A percentile compares a stretch with the other conserved stretches of the same genome.
Evolutionary conservation across 2,888 invertebrate species (phyloP).

Genomic region (Agapetus fuscipes): DNA sequence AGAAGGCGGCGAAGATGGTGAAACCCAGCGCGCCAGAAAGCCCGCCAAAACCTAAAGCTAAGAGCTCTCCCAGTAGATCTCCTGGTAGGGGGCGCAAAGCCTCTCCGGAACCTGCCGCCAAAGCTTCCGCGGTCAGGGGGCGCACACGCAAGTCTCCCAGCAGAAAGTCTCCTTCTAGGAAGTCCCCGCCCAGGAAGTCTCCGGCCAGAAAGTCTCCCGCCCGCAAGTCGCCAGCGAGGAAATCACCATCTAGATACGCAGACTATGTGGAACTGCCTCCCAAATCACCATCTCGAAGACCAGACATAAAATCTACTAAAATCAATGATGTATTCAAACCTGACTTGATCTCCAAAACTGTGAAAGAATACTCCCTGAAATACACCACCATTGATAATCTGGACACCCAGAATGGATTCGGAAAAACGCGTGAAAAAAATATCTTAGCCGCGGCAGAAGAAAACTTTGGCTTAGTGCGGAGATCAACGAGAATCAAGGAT

Average conservation of each 20-base stretch:
- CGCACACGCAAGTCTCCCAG: slow-evolving; percentile 27
- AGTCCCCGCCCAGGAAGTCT: slow-evolving; percentile 41
- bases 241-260: slow-evolving; percentile 39
- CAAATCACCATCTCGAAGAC: slow-evolving; percentile 35
- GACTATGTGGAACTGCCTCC: slow-evolving; percentile 27
- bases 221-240: slow-evolving; percentile 39
- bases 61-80: slow-evolving; percentile 36
- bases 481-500: slow-evolving; percentile 35
- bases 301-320: slow-evolving; percentile 26
- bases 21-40: slow-evolving; percentile 30
- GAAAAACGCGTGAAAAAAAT: slow-evolving; percentile 27
- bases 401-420: background rate
- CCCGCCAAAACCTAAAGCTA: slow-evolving; percentile 33
- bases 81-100: slow-evolving; percentile 27
- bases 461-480: slow-evolving; percentile 31
- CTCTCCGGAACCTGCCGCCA: background rate
- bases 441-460: slow-evolving; percentile 32
- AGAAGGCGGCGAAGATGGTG: slow-evolving; percentile 21
- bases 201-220: slow-evolving; percentile 32
- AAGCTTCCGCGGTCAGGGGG: slow-evolving; percentile 11
- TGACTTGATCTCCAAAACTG: slow-evolving; percentile 25
- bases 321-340: no score
- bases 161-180: slow-evolving; percentile 44
- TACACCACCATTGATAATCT: slow-evolving; percentile 1
- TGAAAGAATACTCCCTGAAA: slow-evolving; percentile 26